Evolutionary conservation across 2,888 invertebrate species (phyloP).

Genomic region (Xiphydria camelus): DNA sequence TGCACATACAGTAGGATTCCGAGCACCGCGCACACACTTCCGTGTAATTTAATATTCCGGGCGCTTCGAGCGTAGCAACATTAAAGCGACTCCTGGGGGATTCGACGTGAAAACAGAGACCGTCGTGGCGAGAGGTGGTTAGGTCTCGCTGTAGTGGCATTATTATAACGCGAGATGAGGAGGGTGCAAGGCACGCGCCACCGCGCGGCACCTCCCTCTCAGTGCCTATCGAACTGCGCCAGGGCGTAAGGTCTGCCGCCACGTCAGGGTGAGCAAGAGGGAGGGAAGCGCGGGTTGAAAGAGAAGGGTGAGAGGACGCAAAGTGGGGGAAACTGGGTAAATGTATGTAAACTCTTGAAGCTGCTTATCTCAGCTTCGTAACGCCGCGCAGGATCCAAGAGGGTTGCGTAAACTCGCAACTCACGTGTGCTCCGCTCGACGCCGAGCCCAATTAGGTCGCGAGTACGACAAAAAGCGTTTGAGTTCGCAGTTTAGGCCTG

Average conservation of each 20-base stretch:
- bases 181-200: background rate
- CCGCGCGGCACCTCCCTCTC: background rate
- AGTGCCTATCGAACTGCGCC: background rate
- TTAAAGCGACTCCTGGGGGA: conserved; percentile 2
- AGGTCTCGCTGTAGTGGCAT: background rate
- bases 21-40: too few species aligned
- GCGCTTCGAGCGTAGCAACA: conserved; percentile 3
- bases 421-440: too few species aligned
- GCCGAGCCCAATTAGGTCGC: too few species aligned
- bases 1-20: too few species aligned
- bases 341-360: background rate
- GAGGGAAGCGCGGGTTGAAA: background rate
- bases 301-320: background rate
- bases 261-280: conserved; percentile 1
- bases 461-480: too few species aligned
- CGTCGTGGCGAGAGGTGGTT: background rate
- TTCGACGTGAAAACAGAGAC: background rate
- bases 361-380: background rate
- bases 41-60: conserved; percentile 12
- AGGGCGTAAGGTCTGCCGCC: background rate
- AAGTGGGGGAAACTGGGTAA: background rate
- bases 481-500: too few species aligned
- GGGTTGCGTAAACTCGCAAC: too few species aligned
- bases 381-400: too few species aligned
- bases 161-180: background rate